phyloP scores from a whole-genome alignment of 1,140 invertebrate species.

The Colletes latitarsis region DNA sequence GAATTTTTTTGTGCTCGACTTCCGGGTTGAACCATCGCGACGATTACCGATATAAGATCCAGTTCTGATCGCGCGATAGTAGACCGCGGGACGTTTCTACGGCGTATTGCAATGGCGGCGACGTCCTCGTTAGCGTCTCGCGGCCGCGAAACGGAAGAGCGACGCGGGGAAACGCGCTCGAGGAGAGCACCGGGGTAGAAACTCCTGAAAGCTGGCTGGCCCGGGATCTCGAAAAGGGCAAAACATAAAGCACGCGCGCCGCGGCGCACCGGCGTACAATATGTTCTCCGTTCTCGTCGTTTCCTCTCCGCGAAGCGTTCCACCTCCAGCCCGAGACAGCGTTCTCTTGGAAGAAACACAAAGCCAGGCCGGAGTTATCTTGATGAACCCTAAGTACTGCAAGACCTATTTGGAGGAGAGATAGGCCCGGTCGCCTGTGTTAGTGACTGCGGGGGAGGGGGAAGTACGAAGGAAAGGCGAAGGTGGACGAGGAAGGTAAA shows the following conservation, averaged over 20 bases:
- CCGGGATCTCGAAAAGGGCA: slow-evolving; percentile 59
- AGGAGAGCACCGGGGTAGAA: background rate
- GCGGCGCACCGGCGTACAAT: slow-evolving; percentile 59
- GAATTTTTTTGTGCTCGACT: too few relatives aligned
- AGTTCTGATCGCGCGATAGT: too few relatives aligned
- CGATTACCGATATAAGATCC: too few relatives aligned
- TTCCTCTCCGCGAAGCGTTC: background rate
- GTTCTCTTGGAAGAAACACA: slow-evolving; percentile 67
- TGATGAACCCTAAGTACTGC: slow-evolving; percentile 78
- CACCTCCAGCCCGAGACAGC: slow-evolving; percentile 26
- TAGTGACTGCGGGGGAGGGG: background rate
- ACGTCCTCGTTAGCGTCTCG: too few relatives aligned
- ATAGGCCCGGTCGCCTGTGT: slow-evolving; percentile 41
- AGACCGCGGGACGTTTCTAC: too few relatives aligned
- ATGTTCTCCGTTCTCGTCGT: slow-evolving; percentile 37
- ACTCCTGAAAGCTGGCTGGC: slow-evolving; percentile 16
- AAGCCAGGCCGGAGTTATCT: slow-evolving; percentile 73
- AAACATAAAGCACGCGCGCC: slow-evolving; percentile 64
- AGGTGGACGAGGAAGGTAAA: slow-evolving; percentile 31
- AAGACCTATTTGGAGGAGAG: slow-evolving; percentile 75
- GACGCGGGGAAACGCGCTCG: too few relatives aligned
- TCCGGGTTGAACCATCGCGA: too few relatives aligned
- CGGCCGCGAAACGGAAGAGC: too few relatives aligned
- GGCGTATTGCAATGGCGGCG: too few relatives aligned
- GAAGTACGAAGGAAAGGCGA: slow-evolving; percentile 23